Conservation (phyloP, 2,888 invertebrate genomes). For the Crossocerus cetratus region DNA sequence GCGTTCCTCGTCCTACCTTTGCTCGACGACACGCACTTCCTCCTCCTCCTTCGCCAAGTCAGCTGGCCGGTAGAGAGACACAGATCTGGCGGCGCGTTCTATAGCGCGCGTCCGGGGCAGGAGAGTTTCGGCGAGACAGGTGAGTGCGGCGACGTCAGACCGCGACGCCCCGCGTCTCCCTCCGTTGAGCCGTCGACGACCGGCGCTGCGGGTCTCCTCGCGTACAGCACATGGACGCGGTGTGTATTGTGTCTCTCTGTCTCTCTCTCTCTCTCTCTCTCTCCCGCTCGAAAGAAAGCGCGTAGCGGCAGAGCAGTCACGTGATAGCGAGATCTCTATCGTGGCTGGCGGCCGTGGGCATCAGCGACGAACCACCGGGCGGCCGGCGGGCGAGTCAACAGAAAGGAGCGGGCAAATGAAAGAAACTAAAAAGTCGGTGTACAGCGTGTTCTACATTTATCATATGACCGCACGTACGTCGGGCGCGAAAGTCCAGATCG, state of each 20-base stretch:
- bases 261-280: not conserved
- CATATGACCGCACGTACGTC: constrained; percentile 63
- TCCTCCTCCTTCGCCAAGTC: too few relatives aligned
- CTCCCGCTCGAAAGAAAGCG: constrained; percentile 21
- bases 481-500: constrained; percentile 48
- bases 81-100: too few relatives aligned
- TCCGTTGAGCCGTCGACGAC: constrained; percentile 36
- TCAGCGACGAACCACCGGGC: not conserved
- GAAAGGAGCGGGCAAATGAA: constrained; percentile 51
- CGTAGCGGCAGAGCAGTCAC: constrained; percentile 22
- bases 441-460: constrained; percentile 71
- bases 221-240: constrained; percentile 44
- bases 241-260: not conserved
- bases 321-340: constrained; percentile 16
- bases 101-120: too few relatives aligned
- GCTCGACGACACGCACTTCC: not conserved
- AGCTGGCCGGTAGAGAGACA: not conserved
- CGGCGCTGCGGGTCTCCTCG: constrained; percentile 33
- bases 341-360: not conserved
- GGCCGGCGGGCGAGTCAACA: constrained; percentile 13
- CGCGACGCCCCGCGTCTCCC: constrained; percentile 33
- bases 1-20: constrained; percentile 11
- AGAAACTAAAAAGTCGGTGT: constrained; percentile 56
- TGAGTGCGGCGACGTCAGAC: constrained; percentile 17
- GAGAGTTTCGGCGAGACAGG: not conserved